These are phyloP conservation scores for Lithophane semibrunnea DNA, from an alignment of 2,888 invertebrate species.

Conservation along the genomic window DNA sequence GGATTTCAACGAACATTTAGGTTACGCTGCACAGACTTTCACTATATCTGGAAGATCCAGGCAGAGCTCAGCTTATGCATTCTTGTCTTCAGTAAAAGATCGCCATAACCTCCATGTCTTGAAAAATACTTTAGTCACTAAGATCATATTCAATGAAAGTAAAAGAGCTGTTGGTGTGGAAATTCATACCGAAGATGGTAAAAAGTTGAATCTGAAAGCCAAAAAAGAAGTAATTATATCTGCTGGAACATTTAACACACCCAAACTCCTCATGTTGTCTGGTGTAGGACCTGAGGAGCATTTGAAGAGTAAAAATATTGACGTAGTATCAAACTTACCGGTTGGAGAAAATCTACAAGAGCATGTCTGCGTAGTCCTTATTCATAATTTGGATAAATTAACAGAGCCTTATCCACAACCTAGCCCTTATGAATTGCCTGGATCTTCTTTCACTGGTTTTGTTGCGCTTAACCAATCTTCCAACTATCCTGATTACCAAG, in stretches of 20 bases:
- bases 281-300: slow-evolving; percentile 74
- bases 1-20: slow-evolving; percentile 73
- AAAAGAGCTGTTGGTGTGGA: slow-evolving; percentile 67
- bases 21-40: slow-evolving; percentile 62
- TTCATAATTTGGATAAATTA: slow-evolving; percentile 62
- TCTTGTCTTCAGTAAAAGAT: slow-evolving; percentile 65
- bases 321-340: slow-evolving; percentile 70
- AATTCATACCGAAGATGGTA: slow-evolving; percentile 57
- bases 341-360: slow-evolving; percentile 76
- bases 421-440: slow-evolving; percentile 58
- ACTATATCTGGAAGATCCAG: slow-evolving; percentile 74
- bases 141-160: slow-evolving; percentile 66
- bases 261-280: slow-evolving; percentile 74
- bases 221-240: slow-evolving; percentile 73
- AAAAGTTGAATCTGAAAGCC: slow-evolving; percentile 62
- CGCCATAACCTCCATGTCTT: slow-evolving; percentile 72
- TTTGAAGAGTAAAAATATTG: slow-evolving; percentile 68
- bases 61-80: slow-evolving; percentile 84
- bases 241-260: slow-evolving; percentile 72
- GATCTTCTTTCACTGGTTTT: slow-evolving; percentile 65
- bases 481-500: slow-evolving; percentile 66
- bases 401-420: slow-evolving; percentile 81
- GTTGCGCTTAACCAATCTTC: slow-evolving; percentile 63
- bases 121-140: slow-evolving; percentile 68
- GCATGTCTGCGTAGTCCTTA: slow-evolving; percentile 61